Evolutionary conservation across 2,113 vertebrate species (phyloP), one percentile per base, ranked within the genome.

Genomic region (Prionailurus viverrinus): DNA sequence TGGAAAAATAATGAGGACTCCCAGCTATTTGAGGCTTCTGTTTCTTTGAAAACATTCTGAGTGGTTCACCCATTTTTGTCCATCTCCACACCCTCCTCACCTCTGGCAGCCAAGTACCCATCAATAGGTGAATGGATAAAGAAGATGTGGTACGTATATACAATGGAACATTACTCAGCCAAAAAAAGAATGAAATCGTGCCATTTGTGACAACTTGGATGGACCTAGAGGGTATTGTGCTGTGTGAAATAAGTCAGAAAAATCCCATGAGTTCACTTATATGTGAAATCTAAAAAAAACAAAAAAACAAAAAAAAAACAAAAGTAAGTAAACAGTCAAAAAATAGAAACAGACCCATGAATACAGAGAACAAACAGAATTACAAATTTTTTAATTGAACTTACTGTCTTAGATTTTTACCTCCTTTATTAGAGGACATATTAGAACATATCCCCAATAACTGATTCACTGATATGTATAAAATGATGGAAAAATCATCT

Each of bases 21-120:
- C 27, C 91, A 80, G 45, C 9, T 74, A 55, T 69, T n/a, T 76
- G 66, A 94, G 33, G 7, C 1, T 9, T 93, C 33, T 29, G 27
- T 91, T 69, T 87, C 23, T 92, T 45, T 83, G 36, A 89, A 94
- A 97, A 33, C 27, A 87, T 89, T 63, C 58, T 61, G 2, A 23
- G 58, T 19, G 18, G 55, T 61, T 9, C 4, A 78, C 27, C 73
- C 27, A 78, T 76, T 76, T 76, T 76, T 76, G 25, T 9, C 14
- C 14, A 31, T 48, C 14, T 48, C 27, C 6, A 4, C 27, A 31
- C 7, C 27, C 27, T 31, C 15, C 74, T 48, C 27, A 14, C 41
- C 74, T 78, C 41, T 48, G 74, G 27, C 27, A 78, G 31, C 27
- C 25, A 78, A 78, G 74, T 48, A 78, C 18, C 14, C 41, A 48